These are phyloP conservation scores for Cydia splendana DNA, from an alignment of 1,140 invertebrate genomes.

Conservation along the genomic window DNA sequence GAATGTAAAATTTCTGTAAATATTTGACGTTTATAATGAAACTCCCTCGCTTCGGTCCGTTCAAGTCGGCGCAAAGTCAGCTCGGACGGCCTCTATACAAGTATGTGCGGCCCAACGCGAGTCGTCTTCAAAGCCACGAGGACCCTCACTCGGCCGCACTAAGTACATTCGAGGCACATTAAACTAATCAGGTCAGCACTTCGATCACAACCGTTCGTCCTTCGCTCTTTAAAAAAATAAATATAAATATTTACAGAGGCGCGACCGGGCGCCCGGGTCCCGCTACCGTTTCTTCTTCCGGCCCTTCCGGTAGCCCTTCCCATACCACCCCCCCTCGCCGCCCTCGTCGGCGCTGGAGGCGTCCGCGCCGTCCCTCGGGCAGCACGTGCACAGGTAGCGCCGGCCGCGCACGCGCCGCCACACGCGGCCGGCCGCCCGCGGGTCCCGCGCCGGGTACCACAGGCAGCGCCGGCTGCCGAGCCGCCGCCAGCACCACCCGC, in stretches of 20 bases:
- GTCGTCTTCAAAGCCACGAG: too few relatives aligned
- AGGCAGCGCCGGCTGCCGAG: slow-evolving; percentile 59
- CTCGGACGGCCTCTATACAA: too few relatives aligned
- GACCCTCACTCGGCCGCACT: too few relatives aligned
- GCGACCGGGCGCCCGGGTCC: slow-evolving; percentile 38
- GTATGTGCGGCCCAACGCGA: too few relatives aligned
- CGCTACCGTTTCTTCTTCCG: slow-evolving; percentile 58
- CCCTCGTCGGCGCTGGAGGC: not conserved
- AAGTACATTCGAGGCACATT: too few relatives aligned
- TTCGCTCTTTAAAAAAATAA: not conserved
- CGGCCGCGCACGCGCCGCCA: slow-evolving; percentile 50
- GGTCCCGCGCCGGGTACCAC: slow-evolving; percentile 59
- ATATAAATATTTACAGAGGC: slow-evolving; percentile 45
- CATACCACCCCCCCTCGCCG: slow-evolving; percentile 78
- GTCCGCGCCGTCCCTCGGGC: slow-evolving; percentile 39
- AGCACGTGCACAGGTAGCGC: slow-evolving; percentile 67
- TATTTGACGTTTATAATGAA: too few relatives aligned
- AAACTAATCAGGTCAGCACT: too few relatives aligned
- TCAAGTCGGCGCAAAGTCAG: too few relatives aligned
- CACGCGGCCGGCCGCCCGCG: slow-evolving; percentile 43
- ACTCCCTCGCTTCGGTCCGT: too few relatives aligned
- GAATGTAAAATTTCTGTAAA: too few relatives aligned
- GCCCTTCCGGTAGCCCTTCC: slow-evolving; percentile 81
- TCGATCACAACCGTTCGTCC: not conserved
- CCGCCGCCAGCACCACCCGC: slow-evolving; percentile 53